phyloP scores from a whole-genome alignment of 1,140 invertebrate genomes.

The Eupeodes corollae region DNA sequence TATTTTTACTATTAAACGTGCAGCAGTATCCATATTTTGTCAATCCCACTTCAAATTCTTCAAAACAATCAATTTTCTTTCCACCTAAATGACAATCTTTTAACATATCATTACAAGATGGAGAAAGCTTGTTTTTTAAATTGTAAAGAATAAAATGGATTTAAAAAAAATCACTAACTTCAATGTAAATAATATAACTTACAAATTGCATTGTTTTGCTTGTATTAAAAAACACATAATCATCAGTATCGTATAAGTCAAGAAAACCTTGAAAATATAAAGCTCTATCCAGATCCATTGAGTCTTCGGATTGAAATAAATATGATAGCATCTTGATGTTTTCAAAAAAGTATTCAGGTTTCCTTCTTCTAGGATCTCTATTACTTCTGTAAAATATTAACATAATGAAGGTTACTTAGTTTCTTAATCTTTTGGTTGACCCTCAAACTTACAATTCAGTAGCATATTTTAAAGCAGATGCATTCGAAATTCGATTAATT shows the following conservation, averaged over 20 bases:
- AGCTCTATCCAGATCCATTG: conserved; percentile 15
- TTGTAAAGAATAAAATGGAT: not conserved
- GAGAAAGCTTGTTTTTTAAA: conserved; percentile 12
- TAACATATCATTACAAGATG: conserved; percentile 25
- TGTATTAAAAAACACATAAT: conserved; percentile 26
- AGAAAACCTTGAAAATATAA: conserved; percentile 24
- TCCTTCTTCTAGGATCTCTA: conserved; percentile 18
- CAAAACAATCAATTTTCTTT: conserved; percentile 13
- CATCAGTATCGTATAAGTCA: conserved; percentile 16
- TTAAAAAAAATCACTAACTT: conserved; percentile 1
- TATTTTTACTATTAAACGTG: conserved; percentile 21
- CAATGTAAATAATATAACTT: not conserved
- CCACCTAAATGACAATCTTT: conserved; percentile 21
- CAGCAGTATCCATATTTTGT: conserved; percentile 23
- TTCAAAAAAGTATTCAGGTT: conserved; percentile 15
- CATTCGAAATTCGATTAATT: conserved; percentile 45
- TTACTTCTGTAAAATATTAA: conserved; percentile 12
- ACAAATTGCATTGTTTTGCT: conserved; percentile 12
- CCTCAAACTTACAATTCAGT: conserved; percentile 36
- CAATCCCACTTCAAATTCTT: conserved; percentile 15
- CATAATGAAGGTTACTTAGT: not conserved
- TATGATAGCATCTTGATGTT: conserved; percentile 15
- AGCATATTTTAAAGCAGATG: conserved; percentile 38
- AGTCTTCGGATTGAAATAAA: conserved; percentile 13
- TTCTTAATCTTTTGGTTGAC: not conserved